Base-by-base conservation (phyloP, 2,888 invertebrate genomes). In the Drepana falcataria region DNA sequence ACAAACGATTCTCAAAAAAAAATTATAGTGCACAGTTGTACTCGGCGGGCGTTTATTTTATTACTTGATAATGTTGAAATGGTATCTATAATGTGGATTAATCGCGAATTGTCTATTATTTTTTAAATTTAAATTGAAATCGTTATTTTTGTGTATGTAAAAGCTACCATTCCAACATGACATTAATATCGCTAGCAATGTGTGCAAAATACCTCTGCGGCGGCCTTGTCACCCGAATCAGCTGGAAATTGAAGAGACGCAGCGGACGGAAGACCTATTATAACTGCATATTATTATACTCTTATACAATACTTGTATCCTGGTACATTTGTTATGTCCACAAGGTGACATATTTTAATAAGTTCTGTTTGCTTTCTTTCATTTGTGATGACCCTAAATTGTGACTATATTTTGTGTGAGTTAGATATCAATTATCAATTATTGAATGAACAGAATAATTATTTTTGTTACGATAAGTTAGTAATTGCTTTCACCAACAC, bases 181-280 rank as follows among this genome's bases (percentile, higher is more conserved):
- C 74, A 68, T 73, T 67, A 40, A 78, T 84, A 86, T 84, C 81
- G 80, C 85, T 86, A 88, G 87, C 88, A 87, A 88, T 89, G 90
- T 90, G 90, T 89, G 90, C 89, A 87, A 87, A 84, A 77, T 75
- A 80, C 80, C 83, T 79, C 77, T 66, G 63, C 75, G 77, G 74
- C 77, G 81, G 68, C 64, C 77, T 77, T 70, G 81, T 84, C 85
- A 87, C 89, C 87, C 89, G 88, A 89, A 87, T 85, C 85, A 63
- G 56, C 73, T 75, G 82, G 83, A 85, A 79, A 75, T 72, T 68
- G 58, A 67, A 54, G 63, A 69, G 68, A 63, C 55, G 48, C 53
- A 52, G 60, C 56, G 57, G 53, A 55, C n/a, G 9, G 53, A 59
- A 59, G 59, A 61, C 48, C 34, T 55, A 55, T 54, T 9, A 49